Conservation (phyloP, 2,113 vertebrate genomes). For the Macrotus californicus region DNA sequence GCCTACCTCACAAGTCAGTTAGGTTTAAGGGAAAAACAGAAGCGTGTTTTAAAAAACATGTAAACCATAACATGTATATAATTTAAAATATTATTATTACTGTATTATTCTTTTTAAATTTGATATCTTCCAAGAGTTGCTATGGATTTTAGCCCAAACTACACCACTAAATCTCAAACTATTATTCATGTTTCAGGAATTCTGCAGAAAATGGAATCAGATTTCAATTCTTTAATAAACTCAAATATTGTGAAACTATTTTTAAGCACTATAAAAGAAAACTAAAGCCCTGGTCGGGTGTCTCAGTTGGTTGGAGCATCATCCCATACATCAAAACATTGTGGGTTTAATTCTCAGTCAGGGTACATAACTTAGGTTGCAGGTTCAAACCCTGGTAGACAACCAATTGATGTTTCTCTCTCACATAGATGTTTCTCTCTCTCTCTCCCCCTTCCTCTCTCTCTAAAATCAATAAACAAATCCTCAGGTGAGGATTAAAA, state of each 20-base stretch:
- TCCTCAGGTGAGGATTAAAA: too few relatives aligned
- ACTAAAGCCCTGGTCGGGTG: too few relatives aligned
- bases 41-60: neutral
- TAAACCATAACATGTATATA: neutral
- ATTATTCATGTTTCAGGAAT: neutral
- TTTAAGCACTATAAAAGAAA: neutral
- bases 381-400: too few relatives aligned
- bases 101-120: neutral
- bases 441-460: too few relatives aligned
- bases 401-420: too few relatives aligned
- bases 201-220: neutral
- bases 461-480: too few relatives aligned
- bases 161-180: neutral
- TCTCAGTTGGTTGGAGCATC: too few relatives aligned
- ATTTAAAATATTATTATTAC: neutral
- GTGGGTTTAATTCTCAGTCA: too few relatives aligned
- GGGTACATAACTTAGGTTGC: too few relatives aligned
- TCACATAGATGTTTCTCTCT: too few relatives aligned
- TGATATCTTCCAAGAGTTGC: neutral
- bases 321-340: too few relatives aligned
- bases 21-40: neutral
- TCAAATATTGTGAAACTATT: neutral
- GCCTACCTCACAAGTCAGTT: too few relatives aligned
- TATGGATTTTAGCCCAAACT: neutral
- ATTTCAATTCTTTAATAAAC: neutral